A percentile compares a stretch with the other conserved stretches of the same genome.
Conservation (phyloP, 2,113 vertebrate genomes). For the Blennius ocellaris region DNA sequence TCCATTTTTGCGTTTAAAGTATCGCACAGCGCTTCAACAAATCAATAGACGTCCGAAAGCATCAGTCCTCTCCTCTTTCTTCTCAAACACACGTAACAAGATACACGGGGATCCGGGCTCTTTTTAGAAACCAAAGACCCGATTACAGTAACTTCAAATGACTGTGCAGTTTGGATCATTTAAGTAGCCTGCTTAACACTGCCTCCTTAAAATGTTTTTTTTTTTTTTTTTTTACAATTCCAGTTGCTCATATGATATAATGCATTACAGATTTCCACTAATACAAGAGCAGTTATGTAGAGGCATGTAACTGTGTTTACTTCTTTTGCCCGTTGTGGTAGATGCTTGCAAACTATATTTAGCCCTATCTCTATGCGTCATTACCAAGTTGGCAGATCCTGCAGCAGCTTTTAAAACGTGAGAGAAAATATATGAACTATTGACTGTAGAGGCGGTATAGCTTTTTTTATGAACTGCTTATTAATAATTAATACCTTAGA, state of each 20-base stretch:
- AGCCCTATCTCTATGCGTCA: conserved; percentile 81
- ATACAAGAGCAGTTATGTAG: conserved; percentile 28
- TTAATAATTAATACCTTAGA: conserved; percentile 26
- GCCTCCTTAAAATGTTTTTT: no score
- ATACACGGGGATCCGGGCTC: no score
- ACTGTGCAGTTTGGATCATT: no score
- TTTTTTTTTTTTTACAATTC: no score
- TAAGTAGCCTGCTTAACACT: no score
- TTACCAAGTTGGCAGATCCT: conserved; percentile 74
- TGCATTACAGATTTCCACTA: conserved; percentile 11
- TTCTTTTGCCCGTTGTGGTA: conserved; percentile 68
- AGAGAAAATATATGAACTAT: conserved; percentile 59
- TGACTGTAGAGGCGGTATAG: conserved; percentile 24
- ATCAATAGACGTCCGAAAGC: not conserved
- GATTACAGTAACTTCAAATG: no score
- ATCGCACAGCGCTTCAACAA: not conserved
- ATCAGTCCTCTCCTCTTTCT: not conserved
- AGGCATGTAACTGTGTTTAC: conserved; percentile 60
- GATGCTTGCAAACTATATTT: conserved; percentile 78
- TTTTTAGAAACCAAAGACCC: no score
- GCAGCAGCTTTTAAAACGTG: conserved; percentile 59
- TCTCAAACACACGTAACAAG: not conserved
- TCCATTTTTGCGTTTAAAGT: not conserved
- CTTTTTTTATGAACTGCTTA: not conserved
- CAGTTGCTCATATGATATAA: not conserved